These are phyloP conservation scores for Syndactyla subalaris DNA, from an alignment of 2,797 vertebrate genomes.

Conservation along the genomic window DNA sequence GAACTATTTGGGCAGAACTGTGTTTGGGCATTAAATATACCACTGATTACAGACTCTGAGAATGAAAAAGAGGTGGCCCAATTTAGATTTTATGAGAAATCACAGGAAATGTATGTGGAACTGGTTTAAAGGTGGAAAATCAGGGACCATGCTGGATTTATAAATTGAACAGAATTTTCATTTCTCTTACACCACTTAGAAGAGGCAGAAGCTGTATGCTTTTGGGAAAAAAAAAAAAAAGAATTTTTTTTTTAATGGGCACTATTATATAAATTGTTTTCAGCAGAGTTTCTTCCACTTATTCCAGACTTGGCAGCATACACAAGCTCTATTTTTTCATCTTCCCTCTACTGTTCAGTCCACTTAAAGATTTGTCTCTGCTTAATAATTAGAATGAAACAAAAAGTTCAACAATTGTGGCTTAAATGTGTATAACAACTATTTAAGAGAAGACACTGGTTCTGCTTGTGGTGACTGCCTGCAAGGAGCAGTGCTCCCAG, in stretches of 20 bases:
- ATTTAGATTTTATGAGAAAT: neutral
- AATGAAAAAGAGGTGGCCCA: neutral
- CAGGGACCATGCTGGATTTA: neutral
- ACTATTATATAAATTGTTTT: neutral
- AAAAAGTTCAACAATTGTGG: neutral
- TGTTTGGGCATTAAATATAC: neutral
- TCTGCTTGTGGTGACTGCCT: neutral
- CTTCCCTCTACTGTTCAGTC: neutral
- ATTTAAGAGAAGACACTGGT: neutral
- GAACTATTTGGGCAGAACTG: neutral
- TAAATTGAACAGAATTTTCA: neutral
- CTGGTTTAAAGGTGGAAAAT: neutral
- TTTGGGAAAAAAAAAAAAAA: neutral
- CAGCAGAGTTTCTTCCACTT: neutral
- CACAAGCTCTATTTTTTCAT: neutral
- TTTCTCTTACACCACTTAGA: neutral
- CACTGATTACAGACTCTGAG: neutral
- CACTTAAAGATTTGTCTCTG: neutral
- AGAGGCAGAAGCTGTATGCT: neutral
- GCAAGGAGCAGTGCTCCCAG: neutral
- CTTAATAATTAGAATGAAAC: neutral
- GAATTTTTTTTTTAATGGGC: neutral
- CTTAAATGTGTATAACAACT: rapidly evolving
- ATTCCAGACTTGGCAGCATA: neutral
- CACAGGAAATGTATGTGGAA: neutral